Evolutionary conservation across 35 echinoderm and acorn worm species (phyloP), one percentile per base, ranked within the genome.

Genomic region (Apostichopus japonicus): DNA sequence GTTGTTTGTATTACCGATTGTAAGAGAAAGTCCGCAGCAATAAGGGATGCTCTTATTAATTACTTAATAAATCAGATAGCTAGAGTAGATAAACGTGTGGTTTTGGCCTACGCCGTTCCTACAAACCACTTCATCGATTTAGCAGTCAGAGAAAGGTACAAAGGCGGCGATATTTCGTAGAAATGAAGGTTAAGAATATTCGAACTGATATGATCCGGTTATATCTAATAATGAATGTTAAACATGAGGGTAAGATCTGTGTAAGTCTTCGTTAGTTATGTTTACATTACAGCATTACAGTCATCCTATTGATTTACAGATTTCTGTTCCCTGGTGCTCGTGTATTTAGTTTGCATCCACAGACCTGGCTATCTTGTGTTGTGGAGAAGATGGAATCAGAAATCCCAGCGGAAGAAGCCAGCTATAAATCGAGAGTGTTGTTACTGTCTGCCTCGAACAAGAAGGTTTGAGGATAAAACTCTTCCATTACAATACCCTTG

Each of bases 401-500:
- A 73, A 13, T 73, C 71, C 21, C 71, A 73, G n/a, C 71, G 71
- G 71, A 23, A 73, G 15, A 73, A 73, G 27, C 27, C 27, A 33
- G 27, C 27, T 19, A 73, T 73, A 73, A 73, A 73, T 73, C 71
- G 71, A 73, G 71, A 73, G 71, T 19, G 71, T 73, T 73, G 71
- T 73, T 73, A 73, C 71, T 73, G 71, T 19, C 57, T 59, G 7
- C 57, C 57, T 59, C 57, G 6, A 73, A 73, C 15, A 73, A 73
- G 57, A 59, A 59, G 27, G 57, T 13, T 7, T 59, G 57, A 59
- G 53, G 15, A 57, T 84, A 17, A 3, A 51, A 57, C 54, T 55
- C 81, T 58, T 56, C 81, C 81, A 84, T 84, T 84, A 84, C 81
- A 23, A 10, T 55, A 57, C 81, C 81, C 81, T 23, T 22, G 81